phyloP scores from a whole-genome alignment of 2,888 invertebrate species.

The Tinea pellionella region DNA sequence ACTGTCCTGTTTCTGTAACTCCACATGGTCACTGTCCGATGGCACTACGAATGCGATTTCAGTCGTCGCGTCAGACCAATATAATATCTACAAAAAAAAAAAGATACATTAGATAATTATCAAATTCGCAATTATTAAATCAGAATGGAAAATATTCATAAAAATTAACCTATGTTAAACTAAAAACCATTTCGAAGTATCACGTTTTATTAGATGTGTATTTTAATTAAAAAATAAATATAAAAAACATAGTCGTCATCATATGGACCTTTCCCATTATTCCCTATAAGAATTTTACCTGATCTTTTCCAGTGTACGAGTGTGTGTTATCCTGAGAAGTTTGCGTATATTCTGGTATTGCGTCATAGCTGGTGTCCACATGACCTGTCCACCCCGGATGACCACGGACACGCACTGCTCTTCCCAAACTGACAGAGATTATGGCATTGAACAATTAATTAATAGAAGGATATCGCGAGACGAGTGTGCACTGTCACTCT shows the following conservation, averaged over 20 bases:
- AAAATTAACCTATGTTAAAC: too few relatives aligned
- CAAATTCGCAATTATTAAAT: too few relatives aligned
- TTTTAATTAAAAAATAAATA: too few relatives aligned
- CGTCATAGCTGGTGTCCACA: slow-evolving; percentile 86
- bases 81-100: slow-evolving; percentile 70
- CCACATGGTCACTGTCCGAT: slow-evolving; percentile 40
- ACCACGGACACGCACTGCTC: slow-evolving; percentile 84
- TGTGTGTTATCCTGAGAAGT: not conserved
- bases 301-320: not conserved
- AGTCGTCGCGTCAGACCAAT: slow-evolving; percentile 95
- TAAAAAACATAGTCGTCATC: too few relatives aligned
- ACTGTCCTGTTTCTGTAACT: slow-evolving; percentile 36
- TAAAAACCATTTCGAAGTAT: too few relatives aligned
- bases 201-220: too few relatives aligned
- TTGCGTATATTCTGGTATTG: slow-evolving; percentile 18
- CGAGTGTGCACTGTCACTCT: too few relatives aligned
- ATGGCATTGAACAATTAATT: not conserved
- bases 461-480: too few relatives aligned
- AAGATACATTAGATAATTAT: not conserved
- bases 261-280: too few relatives aligned
- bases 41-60: slow-evolving; percentile 97
- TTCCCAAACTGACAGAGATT: slow-evolving; percentile 77
- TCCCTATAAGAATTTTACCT: too few relatives aligned
- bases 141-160: too few relatives aligned
- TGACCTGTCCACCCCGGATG: slow-evolving; percentile 98